Conservation (phyloP, 2,888 invertebrate species). For the Morpho deidamia region DNA sequence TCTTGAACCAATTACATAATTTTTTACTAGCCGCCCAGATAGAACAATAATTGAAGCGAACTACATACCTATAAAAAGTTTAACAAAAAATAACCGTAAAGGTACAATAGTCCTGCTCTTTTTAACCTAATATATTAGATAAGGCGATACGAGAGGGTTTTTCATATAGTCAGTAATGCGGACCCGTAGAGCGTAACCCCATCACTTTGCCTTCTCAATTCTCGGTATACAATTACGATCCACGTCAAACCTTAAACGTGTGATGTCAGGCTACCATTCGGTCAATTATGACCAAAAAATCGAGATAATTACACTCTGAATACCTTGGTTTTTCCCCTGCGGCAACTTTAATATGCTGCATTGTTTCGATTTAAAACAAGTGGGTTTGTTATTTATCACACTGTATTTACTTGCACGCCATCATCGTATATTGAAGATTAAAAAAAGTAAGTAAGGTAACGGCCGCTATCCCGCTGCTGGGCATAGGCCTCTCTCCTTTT, state of each 20-base stretch:
- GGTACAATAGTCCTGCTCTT: conserved; percentile 5
- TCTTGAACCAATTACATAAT: conserved; percentile 11
- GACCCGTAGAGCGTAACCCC: conserved; percentile 58
- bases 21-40: conserved; percentile 12
- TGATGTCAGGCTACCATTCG: conserved; percentile 16
- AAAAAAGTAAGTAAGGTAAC: no score
- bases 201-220: conserved; percentile 58
- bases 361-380: conserved; percentile 4
- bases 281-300: conserved; percentile 20
- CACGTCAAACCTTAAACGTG: conserved; percentile 25
- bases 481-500: no score
- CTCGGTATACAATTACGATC: conserved; percentile 67
- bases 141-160: conserved; percentile 29
- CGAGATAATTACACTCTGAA: conserved; percentile 17
- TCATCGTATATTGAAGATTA: no score
- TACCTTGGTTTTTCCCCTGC: conserved; percentile 8
- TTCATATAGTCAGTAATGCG: conserved; percentile 54
- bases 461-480: no score
- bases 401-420: conserved; percentile 2
- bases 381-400: not conserved
- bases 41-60: conserved; percentile 6
- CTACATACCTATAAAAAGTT: not conserved
- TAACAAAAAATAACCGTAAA: conserved; percentile 6
- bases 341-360: not conserved
- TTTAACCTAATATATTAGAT: conserved; percentile 16